These are phyloP conservation scores for Diplodus puntazzo DNA, from an alignment of 2,797 vertebrate species.

Conservation along the genomic window DNA sequence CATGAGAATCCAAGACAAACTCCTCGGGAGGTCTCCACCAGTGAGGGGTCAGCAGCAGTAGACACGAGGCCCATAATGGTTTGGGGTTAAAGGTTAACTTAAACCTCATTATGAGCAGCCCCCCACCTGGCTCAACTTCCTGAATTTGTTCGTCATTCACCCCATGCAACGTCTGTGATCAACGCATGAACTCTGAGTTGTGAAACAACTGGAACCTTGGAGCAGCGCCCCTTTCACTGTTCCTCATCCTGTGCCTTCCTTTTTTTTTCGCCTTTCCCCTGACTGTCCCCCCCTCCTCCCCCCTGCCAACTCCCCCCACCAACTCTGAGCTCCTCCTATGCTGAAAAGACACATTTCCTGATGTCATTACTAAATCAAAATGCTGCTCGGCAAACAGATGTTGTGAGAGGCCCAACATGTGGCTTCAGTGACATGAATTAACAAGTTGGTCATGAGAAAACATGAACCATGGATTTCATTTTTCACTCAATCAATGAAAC, in stretches of 20 bases:
- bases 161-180: constrained; percentile 76
- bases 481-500: constrained; percentile 43
- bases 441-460: constrained; percentile 65
- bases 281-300: constrained; percentile 65
- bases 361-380: constrained; percentile 86
- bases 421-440: constrained; percentile 66
- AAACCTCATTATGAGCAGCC: constrained; percentile 75
- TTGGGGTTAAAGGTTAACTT: constrained; percentile 78
- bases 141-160: constrained; percentile 80
- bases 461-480: constrained; percentile 21
- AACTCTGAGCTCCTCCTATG: constrained; percentile 75
- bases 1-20: constrained; percentile 77
- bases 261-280: constrained; percentile 44
- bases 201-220: constrained; percentile 79
- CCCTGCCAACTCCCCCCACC: constrained; percentile 63
- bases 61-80: constrained; percentile 72
- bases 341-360: constrained; percentile 84
- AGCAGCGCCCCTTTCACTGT: constrained; percentile 74
- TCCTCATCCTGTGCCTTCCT: constrained; percentile 76
- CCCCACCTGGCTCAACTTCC: constrained; percentile 79
- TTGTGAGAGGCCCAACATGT: constrained; percentile 74
- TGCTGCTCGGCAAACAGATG: constrained; percentile 82
- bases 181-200: constrained; percentile 79
- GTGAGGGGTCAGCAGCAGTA: constrained; percentile 73
- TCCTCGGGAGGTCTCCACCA: constrained; percentile 77